phyloP scores from a whole-genome alignment of 2,113 vertebrate species.

The Gopherus flavomarginatus region DNA sequence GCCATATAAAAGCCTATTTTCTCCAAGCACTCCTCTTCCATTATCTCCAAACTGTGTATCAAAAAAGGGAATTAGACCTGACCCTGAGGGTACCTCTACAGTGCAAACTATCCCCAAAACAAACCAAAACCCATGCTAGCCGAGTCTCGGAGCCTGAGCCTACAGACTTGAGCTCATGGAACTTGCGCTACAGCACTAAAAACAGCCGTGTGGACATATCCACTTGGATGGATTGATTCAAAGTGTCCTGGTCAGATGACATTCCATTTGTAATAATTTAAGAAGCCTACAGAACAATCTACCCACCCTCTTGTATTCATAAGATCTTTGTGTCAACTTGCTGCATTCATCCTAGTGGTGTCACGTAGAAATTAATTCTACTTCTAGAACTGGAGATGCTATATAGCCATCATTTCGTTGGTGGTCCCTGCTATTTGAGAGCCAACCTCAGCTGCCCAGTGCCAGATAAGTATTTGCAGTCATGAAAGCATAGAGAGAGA shows the following conservation, averaged over 20 bases:
- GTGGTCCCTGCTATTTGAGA: neutral
- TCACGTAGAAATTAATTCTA: neutral
- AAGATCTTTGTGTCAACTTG: neutral
- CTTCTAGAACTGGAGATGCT: neutral
- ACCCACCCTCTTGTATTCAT: neutral
- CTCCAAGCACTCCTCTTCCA: neutral
- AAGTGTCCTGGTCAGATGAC: neutral
- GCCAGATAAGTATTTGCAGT: neutral
- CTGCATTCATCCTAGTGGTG: neutral
- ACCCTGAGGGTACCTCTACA: neutral
- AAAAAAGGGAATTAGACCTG: neutral
- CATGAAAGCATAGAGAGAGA: neutral
- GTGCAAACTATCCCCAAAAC: too few relatives aligned
- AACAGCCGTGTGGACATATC: neutral
- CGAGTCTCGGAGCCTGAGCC: neutral
- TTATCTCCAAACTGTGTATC: neutral
- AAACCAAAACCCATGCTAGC: neutral
- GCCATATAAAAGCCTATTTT: neutral
- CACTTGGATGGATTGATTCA: neutral
- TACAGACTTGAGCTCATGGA: neutral
- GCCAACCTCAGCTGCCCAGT: neutral
- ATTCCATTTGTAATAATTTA: neutral
- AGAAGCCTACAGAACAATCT: neutral
- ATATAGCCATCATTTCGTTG: neutral
- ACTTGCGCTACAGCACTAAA: neutral